phyloP scores from a whole-genome alignment of 2,113 vertebrate genomes.

The Ivindomyrus marchei region DNA sequence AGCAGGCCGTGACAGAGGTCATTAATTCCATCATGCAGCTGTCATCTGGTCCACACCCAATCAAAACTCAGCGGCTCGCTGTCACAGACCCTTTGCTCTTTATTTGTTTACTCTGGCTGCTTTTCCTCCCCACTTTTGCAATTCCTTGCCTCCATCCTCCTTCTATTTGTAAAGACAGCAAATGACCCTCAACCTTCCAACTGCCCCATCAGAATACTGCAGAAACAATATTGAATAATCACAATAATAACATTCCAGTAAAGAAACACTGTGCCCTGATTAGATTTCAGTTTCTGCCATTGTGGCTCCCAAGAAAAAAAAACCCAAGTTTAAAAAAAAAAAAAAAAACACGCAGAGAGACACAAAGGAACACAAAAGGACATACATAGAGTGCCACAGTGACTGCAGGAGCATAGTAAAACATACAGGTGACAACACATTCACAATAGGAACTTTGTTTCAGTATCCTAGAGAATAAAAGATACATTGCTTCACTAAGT shows the following conservation, averaged over 20 bases:
- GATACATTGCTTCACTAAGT: neutral
- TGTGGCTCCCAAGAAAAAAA: neutral
- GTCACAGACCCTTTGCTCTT: conserved; percentile 81
- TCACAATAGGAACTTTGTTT: neutral
- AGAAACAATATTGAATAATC: neutral
- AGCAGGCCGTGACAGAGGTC: conserved; percentile 84
- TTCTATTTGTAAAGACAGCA: conserved; percentile 27
- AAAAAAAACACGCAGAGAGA: neutral
- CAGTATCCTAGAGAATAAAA: neutral
- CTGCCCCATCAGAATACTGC: neutral
- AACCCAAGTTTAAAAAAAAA: too few species aligned
- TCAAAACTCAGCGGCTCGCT: conserved; percentile 66
- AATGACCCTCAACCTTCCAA: neutral
- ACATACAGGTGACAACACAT: neutral
- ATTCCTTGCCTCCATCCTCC: conserved; percentile 38
- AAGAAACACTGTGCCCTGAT: neutral
- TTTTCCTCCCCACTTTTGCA: conserved; percentile 41
- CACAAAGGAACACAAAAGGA: neutral
- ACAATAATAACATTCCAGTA: neutral
- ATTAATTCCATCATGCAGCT: conserved; percentile 84
- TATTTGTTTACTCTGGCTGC: conserved; percentile 83
- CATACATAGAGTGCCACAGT: neutral
- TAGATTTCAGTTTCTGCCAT: too few species aligned
- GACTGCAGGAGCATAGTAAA: neutral
- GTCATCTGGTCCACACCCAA: conserved; percentile 77